phyloP scores from a whole-genome alignment of 2,888 invertebrate genomes.

The Sarcophaga subvicina region DNA sequence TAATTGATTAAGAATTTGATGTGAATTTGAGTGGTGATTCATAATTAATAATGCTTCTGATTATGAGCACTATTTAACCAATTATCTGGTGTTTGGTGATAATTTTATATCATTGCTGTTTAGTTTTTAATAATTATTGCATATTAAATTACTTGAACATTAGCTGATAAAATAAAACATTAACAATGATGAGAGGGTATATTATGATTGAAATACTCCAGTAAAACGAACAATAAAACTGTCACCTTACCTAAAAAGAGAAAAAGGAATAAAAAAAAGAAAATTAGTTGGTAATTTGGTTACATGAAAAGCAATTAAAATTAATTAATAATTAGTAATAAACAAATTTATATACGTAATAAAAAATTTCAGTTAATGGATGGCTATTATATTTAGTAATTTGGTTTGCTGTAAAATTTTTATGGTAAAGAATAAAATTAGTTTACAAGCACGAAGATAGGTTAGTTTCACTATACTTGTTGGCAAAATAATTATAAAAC shows the following conservation, averaged over 20 bases:
- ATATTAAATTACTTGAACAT: conserved; percentile 5
- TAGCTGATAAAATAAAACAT: background rate
- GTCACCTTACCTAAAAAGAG: conserved; percentile 54
- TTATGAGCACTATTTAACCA: background rate
- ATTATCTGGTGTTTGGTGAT: background rate
- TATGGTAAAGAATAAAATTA: no score
- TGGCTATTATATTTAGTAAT: no score
- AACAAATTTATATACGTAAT: no score
- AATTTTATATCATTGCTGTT: background rate
- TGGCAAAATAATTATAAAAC: no score
- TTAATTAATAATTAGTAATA: no score
- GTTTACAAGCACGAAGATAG: no score
- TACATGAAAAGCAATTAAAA: no score
- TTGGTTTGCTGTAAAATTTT: no score
- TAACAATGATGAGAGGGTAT: background rate
- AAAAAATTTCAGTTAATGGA: no score
- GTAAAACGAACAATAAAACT: background rate
- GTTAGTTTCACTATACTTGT: no score
- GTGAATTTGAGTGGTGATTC: background rate
- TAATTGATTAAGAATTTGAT: background rate
- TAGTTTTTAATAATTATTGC: background rate
- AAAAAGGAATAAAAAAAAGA: background rate
- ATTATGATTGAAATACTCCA: background rate
- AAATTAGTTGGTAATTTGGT: conserved; percentile 1
- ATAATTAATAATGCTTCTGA: background rate